Conservation (phyloP, 2,113 vertebrate genomes). For the Mola mola region DNA sequence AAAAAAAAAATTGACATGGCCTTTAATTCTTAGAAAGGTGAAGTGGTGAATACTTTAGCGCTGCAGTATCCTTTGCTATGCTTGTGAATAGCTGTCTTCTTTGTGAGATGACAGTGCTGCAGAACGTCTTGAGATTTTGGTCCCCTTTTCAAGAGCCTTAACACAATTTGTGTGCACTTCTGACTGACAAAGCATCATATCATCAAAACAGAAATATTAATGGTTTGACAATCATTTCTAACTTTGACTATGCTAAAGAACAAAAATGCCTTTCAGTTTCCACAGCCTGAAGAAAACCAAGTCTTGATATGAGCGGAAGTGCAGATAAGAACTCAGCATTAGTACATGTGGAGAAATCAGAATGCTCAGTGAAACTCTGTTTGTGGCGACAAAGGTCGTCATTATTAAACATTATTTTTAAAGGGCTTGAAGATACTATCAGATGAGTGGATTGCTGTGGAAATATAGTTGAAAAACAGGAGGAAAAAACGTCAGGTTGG, state of each 20-base stretch:
- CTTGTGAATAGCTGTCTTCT: slow-evolving; percentile 8
- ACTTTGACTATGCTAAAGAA: too few relatives aligned
- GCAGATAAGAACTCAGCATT: slow-evolving; percentile 61
- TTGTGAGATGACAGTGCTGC: background rate
- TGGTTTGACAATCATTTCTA: slow-evolving; percentile 24
- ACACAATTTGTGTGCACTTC: slow-evolving; percentile 19
- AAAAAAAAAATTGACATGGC: slow-evolving; percentile 10
- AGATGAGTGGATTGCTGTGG: slow-evolving; percentile 68
- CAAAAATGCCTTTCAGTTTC: slow-evolving; percentile 61
- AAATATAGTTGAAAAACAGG: slow-evolving; percentile 57
- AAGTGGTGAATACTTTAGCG: background rate
- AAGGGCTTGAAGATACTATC: slow-evolving; percentile 63
- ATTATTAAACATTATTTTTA: slow-evolving; percentile 70
- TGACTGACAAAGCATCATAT: slow-evolving; percentile 16
- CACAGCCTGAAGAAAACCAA: slow-evolving; percentile 57
- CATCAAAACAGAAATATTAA: slow-evolving; percentile 26
- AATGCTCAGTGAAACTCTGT: slow-evolving; percentile 58
- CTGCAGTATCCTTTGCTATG: slow-evolving; percentile 21
- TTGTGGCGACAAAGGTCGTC: slow-evolving; percentile 72
- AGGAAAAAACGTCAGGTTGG: slow-evolving; percentile 46
- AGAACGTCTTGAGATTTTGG: background rate
- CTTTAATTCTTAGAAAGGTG: slow-evolving; percentile 15
- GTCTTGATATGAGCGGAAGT: slow-evolving; percentile 68
- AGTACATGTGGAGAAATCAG: slow-evolving; percentile 59
- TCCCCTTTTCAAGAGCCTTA: slow-evolving; percentile 15